Conservation (phyloP, 2,113 vertebrate species). For the Diadophis punctatus region DNA sequence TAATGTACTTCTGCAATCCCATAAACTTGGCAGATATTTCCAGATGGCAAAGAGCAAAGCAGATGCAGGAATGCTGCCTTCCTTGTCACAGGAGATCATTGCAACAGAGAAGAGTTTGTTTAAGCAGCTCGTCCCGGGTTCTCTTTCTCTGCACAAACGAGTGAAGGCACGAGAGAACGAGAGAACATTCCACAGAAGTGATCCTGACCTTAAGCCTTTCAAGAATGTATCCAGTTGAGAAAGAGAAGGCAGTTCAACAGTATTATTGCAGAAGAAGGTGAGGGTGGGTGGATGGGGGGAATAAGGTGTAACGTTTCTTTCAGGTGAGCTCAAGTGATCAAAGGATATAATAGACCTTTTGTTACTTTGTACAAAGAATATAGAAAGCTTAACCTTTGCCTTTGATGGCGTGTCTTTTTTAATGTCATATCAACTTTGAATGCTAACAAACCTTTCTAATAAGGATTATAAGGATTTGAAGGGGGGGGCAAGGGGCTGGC, state of each 20-base stretch:
- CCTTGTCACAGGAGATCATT: not conserved
- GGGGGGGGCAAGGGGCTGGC: not conserved
- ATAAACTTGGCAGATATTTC: not conserved
- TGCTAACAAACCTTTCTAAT: conserved; percentile 62
- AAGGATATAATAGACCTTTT: conserved; percentile 74
- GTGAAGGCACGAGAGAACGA: conserved; percentile 21
- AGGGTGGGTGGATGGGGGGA: not conserved
- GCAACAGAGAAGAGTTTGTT: not conserved
- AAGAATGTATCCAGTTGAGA: conserved; percentile 71
- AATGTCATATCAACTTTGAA: conserved; percentile 73
- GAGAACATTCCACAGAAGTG: conserved; percentile 56
- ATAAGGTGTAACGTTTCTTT: conserved; percentile 75
- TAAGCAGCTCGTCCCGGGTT: conserved; percentile 9
- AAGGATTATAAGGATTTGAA: conserved; percentile 50
- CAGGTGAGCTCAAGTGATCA: conserved; percentile 71
- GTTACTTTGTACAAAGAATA: conserved; percentile 68
- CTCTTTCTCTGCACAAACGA: conserved; percentile 26
- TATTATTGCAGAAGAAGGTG: conserved; percentile 41
- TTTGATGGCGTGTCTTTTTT: conserved; percentile 78
- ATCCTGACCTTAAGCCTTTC: conserved; percentile 66
- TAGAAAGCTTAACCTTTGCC: conserved; percentile 67
- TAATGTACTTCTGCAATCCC: not conserved
- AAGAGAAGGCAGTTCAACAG: conserved; percentile 60
- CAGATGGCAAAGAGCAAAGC: not conserved
- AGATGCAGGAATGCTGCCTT: not conserved